Evolutionary conservation across 30 jellyfish, hydroid and myxozoan species (phyloP).

Genomic region (Aurelia sp.): DNA sequence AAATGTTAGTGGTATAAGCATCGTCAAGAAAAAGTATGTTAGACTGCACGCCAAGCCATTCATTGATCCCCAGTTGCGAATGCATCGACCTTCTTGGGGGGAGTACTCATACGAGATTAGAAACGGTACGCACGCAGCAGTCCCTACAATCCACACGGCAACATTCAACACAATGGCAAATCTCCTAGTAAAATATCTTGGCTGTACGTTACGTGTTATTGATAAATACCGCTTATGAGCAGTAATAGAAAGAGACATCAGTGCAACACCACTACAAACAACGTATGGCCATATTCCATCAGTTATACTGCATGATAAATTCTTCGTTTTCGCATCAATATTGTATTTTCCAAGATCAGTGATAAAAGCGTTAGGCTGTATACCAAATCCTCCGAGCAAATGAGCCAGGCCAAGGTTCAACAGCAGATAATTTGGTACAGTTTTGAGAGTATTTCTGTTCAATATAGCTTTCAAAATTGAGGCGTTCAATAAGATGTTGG

Average conservation of each 20-base stretch:
- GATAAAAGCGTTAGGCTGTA: slow-evolving; percentile 10
- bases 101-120: not conserved
- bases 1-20: slow-evolving; percentile 4
- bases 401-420: slow-evolving; percentile 7
- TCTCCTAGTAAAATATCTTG: slow-evolving; percentile 12
- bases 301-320: not conserved
- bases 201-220: slow-evolving; percentile 3
- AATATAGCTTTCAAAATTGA: slow-evolving; percentile 16
- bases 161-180: not conserved
- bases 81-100: not conserved
- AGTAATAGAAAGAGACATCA: not conserved
- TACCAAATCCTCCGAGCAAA: not conserved
- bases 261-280: slow-evolving; percentile 20
- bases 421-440: slow-evolving; percentile 10
- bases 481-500: not conserved
- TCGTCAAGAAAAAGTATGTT: not conserved
- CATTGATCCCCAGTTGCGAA: slow-evolving; percentile 15
- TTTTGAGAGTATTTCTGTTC: not conserved
- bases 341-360: not conserved
- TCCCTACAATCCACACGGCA: not conserved
- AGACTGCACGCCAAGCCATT: not conserved
- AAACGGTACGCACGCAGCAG: slow-evolving; percentile 5
- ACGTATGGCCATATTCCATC: slow-evolving; percentile 24
- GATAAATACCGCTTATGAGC: slow-evolving; percentile 18
- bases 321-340: not conserved